Base-by-base conservation (phyloP, 2,797 vertebrate genomes). In the Telmatherina bonti region DNA sequence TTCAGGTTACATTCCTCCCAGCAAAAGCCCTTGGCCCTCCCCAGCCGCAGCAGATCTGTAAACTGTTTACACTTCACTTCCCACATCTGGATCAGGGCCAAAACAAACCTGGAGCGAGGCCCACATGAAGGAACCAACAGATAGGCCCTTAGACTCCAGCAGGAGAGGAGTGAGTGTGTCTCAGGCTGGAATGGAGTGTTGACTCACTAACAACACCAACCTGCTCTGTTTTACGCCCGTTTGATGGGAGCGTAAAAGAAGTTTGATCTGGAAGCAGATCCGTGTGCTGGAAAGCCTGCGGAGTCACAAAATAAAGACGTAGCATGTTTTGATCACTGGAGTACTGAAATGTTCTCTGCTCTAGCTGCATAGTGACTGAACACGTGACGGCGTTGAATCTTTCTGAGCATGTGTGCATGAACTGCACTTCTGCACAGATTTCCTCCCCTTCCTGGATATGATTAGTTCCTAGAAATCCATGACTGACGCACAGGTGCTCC, bases 51-150 rank as follows among this genome's bases (percentile, higher is more conserved):
- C 87, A 88, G 84, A 87, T 91, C 86, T 84, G 87, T 89, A 93
- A 92, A 92, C 87, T 91, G 91, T 92, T 92, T 91, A 91, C 91
- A 88, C 89, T 89, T 89, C 85, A 85, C 76, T 86, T 91, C 83
- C 82, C 87, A 88, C 87, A 91, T 84, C 89, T 91, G 93, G 92
- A 91, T 59, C 30, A 43, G 67, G 74, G 87, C 91, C 93, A 93
- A 91, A 77, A 73, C 68, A 87, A 95, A 96, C 94, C 95, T 89
- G 88, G 92, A 96, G 93, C 91, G 81, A 93, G 93, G 94, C 95
- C 94, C 71, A 49, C 59, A 30, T 81, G 62, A 92, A 85, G 79
- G 66, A 82, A 84, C 84, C 76, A 43, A 64, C 78, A 79, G 82
- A 85, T 68, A 83, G 80, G 63, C 69, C 77, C 76, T 80, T 62